phyloP scores from a whole-genome alignment of 2,797 vertebrate species.

The Spheniscus humboldti region DNA sequence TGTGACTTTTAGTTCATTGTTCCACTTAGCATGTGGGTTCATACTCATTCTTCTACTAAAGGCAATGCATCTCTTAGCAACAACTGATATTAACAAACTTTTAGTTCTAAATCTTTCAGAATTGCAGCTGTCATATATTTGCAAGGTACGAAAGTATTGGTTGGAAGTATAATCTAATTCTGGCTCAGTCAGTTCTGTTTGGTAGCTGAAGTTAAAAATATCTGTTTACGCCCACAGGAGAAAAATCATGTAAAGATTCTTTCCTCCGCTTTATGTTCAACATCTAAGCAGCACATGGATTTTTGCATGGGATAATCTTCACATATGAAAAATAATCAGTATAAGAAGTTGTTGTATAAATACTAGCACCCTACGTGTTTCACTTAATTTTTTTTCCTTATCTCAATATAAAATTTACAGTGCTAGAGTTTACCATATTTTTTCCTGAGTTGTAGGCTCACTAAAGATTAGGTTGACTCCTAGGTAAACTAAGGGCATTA shows the following conservation, averaged over 20 bases:
- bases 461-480: background rate
- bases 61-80: slow-evolving; percentile 50
- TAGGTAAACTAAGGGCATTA: slow-evolving; percentile 10
- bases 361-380: background rate
- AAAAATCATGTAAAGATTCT: slow-evolving; percentile 11
- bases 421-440: background rate
- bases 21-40: background rate
- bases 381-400: background rate
- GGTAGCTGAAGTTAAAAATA: slow-evolving; percentile 62
- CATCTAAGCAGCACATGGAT: background rate
- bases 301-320: background rate
- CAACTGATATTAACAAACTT: slow-evolving; percentile 51
- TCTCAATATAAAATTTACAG: background rate
- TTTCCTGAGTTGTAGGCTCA: background rate
- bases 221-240: slow-evolving; percentile 33
- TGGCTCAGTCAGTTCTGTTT: slow-evolving; percentile 50
- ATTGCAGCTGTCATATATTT: slow-evolving; percentile 46
- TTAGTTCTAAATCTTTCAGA: slow-evolving; percentile 31
- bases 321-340: background rate
- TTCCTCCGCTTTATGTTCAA: background rate
- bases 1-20: background rate
- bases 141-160: slow-evolving; percentile 34
- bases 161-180: slow-evolving; percentile 50
- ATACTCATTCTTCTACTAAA: slow-evolving; percentile 34
- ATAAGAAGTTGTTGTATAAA: background rate